phyloP scores from a whole-genome alignment of 2,113 vertebrate species.

The Colinus virginianus region DNA sequence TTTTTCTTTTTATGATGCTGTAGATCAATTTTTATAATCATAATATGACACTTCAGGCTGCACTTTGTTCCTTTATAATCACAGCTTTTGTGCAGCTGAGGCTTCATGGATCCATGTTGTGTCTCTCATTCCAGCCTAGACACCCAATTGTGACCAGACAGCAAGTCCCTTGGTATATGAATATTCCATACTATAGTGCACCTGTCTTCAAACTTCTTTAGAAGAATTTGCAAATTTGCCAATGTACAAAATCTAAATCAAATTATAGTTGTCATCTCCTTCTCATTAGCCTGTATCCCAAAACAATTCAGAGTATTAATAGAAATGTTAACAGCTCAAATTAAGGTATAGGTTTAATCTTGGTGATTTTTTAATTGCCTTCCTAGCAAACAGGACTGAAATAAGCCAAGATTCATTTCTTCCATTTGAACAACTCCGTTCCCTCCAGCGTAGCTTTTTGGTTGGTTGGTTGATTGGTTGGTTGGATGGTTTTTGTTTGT shows the following conservation, averaged over 20 bases:
- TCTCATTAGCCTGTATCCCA: neutral
- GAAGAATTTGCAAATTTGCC: neutral
- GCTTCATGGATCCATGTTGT: neutral
- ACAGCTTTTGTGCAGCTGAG: neutral
- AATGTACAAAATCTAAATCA: neutral
- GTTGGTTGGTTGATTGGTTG: constrained; percentile 15
- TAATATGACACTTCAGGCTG: neutral
- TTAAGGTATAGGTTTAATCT: neutral
- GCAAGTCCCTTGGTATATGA: neutral
- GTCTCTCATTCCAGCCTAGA: neutral
- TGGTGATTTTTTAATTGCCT: neutral
- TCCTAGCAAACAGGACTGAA: constrained; percentile 15
- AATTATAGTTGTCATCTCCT: neutral
- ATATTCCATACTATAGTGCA: neutral
- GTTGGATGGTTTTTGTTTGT: neutral
- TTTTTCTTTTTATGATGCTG: neutral
- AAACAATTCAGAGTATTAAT: neutral
- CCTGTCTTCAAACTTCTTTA: neutral
- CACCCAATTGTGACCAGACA: neutral
- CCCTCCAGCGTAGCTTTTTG: neutral
- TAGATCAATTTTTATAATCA: neutral
- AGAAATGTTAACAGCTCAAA: constrained; percentile 23
- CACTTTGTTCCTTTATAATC: neutral
- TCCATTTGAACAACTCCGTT: neutral
- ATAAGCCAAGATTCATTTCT: neutral